phyloP scores from a whole-genome alignment of 2,888 invertebrate genomes.

The Dusona sp. region DNA sequence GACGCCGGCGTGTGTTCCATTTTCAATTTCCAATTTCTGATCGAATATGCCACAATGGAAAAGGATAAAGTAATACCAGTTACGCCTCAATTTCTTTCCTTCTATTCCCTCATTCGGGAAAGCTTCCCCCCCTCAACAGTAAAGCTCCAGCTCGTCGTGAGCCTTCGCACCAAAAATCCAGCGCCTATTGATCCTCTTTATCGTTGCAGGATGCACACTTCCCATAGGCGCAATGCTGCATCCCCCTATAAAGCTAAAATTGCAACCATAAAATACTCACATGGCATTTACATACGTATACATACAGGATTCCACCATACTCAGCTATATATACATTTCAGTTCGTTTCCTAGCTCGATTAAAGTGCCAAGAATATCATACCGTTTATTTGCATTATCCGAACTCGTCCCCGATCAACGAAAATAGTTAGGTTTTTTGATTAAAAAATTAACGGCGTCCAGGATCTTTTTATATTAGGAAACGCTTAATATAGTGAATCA shows the following conservation, averaged over 20 bases:
- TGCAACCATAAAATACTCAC: not conserved
- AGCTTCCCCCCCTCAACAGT: not conserved
- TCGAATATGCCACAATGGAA: constrained; percentile 62
- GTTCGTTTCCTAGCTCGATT: not conserved
- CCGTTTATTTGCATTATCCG: not conserved
- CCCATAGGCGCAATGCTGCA: not conserved
- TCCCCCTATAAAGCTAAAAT: not conserved
- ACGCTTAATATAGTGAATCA: no score
- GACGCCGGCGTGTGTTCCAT: constrained; percentile 65
- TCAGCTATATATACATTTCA: not conserved
- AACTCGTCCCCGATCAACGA: not conserved
- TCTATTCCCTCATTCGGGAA: constrained; percentile 45
- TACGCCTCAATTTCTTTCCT: constrained; percentile 18
- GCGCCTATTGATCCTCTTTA: constrained; percentile 59
- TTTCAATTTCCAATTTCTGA: constrained; percentile 73
- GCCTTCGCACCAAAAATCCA: constrained; percentile 18
- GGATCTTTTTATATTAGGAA: no score
- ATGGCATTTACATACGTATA: not conserved
- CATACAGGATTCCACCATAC: not conserved
- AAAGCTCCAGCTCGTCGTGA: constrained; percentile 14
- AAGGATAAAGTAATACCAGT: constrained; percentile 69
- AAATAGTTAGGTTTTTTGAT: not conserved
- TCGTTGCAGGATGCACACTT: constrained; percentile 18
- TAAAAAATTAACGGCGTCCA: no score
- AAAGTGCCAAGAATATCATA: not conserved